Evolutionary conservation across 1,140 invertebrate genomes (phyloP).

Genomic region (Aricia agestis): DNA sequence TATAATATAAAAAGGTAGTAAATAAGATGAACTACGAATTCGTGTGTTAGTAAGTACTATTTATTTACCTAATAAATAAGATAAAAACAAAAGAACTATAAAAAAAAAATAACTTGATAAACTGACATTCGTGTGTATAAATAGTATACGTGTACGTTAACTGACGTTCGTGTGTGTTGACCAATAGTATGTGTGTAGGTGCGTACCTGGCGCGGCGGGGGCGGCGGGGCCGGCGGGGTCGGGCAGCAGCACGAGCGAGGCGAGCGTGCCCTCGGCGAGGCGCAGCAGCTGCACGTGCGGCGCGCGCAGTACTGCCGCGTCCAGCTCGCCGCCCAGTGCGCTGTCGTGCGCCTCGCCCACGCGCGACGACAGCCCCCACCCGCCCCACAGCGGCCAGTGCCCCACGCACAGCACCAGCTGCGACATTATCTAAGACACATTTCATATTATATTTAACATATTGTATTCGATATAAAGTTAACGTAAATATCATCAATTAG

Average conservation of each 20-base stretch:
- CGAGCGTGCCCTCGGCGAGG: conserved; percentile 87
- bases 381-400: conserved; percentile 88
- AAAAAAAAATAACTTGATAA: too few species aligned
- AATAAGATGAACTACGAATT: too few species aligned
- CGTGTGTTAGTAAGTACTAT: too few species aligned
- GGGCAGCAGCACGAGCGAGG: conserved; percentile 95
- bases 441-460: conserved; percentile 30
- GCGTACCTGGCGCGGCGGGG: conserved; percentile 69
- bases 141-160: too few species aligned
- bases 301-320: conserved; percentile 87
- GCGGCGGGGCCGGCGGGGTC: conserved; percentile 89
- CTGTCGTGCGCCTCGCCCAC: conserved; percentile 96
- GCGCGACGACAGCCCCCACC: conserved; percentile 83
- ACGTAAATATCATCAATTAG: conserved; percentile 45
- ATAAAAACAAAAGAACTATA: too few species aligned
- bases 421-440: conserved; percentile 81
- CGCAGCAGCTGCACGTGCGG: conserved; percentile 94
- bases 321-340: conserved; percentile 88
- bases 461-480: too few species aligned
- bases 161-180: too few species aligned
- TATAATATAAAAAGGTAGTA: too few species aligned
- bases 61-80: too few species aligned
- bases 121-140: too few species aligned
- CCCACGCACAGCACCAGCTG: conserved; percentile 93
- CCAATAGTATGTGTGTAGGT: background rate